phyloP scores from a whole-genome alignment of 2,888 invertebrate species.

The Phortica magna region DNA sequence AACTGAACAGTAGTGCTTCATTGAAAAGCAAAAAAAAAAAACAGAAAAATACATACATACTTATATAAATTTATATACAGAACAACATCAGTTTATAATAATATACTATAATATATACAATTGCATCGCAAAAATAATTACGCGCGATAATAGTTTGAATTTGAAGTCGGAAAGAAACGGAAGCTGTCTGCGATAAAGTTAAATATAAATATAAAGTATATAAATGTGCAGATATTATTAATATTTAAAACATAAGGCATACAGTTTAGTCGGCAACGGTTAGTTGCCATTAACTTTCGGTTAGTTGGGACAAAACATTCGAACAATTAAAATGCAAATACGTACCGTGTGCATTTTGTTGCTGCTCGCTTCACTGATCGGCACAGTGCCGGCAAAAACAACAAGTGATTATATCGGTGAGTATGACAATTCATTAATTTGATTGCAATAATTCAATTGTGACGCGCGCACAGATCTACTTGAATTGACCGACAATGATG shows the following conservation, averaged over 20 bases:
- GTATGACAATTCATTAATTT: constrained; percentile 35
- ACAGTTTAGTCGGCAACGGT: neutral
- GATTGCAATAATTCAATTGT: constrained; percentile 3
- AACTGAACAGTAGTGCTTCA: neutral
- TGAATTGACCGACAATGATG: constrained; percentile 66
- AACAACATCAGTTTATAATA: neutral
- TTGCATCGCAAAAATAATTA: neutral
- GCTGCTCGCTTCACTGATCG: neutral
- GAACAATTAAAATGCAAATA: neutral
- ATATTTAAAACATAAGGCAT: too few relatives aligned
- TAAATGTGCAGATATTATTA: too few relatives aligned
- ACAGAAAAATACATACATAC: too few relatives aligned
- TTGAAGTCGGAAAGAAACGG: constrained; percentile 45
- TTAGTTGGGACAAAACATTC: neutral
- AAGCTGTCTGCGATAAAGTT: constrained; percentile 58
- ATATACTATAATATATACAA: neutral
- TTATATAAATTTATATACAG: neutral
- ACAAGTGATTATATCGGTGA: constrained; percentile 60
- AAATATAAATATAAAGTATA: neutral
- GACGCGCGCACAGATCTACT: constrained; percentile 63
- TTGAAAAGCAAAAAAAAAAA: neutral
- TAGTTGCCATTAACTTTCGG: neutral
- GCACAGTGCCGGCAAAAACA: constrained; percentile 41
- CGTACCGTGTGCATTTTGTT: neutral
- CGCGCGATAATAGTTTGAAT: neutral